phyloP scores from a whole-genome alignment of 92 coral and sea anemone species.

The Porites rus region DNA sequence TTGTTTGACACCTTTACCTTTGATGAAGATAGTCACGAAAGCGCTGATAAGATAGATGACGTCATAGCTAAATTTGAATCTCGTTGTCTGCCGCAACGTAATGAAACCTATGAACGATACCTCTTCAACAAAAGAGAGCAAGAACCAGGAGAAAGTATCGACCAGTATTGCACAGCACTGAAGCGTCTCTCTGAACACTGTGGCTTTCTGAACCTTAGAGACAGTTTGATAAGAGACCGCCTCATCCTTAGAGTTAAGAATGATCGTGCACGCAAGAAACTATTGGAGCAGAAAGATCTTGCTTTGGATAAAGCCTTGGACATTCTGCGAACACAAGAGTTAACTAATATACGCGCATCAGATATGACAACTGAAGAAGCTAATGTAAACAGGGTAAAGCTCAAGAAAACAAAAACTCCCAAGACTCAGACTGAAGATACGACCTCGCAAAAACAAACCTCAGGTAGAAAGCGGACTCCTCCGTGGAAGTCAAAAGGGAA shows the following conservation, averaged over 20 bases:
- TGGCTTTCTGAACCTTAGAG: slow-evolving; percentile 32
- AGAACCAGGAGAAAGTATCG: background rate
- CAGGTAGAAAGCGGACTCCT: background rate
- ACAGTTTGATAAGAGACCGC: slow-evolving; percentile 27
- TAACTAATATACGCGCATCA: slow-evolving; percentile 29
- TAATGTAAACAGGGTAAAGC: slow-evolving; percentile 1
- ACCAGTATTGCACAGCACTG: background rate
- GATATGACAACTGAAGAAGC: slow-evolving; percentile 22
- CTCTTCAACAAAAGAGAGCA: slow-evolving; percentile 42
- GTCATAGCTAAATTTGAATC: slow-evolving; percentile 49
- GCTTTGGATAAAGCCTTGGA: slow-evolving; percentile 42
- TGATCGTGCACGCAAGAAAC: slow-evolving; percentile 27
- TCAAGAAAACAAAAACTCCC: background rate
- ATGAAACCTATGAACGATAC: slow-evolving; percentile 47
- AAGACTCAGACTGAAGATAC: background rate
- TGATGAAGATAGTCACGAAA: slow-evolving; percentile 34
- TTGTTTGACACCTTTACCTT: background rate
- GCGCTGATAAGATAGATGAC: slow-evolving; percentile 27
- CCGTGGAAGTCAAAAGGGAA: background rate
- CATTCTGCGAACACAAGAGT: slow-evolving; percentile 21
- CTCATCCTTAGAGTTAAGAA: no score
- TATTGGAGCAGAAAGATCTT: slow-evolving; percentile 37
- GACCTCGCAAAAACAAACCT: background rate
- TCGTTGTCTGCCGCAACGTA: slow-evolving; percentile 47
- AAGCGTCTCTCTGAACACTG: slow-evolving; percentile 41